Base-by-base conservation (phyloP, 2,113 vertebrate genomes). In the Salvelinus sp. region DNA sequence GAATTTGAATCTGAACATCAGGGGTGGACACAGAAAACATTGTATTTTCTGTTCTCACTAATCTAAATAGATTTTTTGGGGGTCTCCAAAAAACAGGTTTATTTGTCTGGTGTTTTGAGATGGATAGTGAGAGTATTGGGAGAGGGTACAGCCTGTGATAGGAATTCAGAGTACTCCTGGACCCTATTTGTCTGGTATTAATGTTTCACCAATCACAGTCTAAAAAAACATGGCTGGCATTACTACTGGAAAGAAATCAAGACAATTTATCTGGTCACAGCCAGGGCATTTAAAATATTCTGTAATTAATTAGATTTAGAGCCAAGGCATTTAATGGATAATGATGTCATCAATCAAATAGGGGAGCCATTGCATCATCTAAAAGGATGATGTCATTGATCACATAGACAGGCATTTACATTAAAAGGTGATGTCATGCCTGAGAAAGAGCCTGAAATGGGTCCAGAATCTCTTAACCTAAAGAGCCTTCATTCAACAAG, bases 391-490 rank as follows among this genome's bases (percentile, higher is more conserved):
- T 57, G 69, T 84, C 76, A 84, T 58, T 6, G 25, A 22, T 47
- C n/a, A 27, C 65, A 79, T 85, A 77, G 20, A 63, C 67, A 82
- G 0, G 83, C 76, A 65, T 78, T 86, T 78, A 67, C 33, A 48
- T 68, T 38, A 81, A 75, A 88, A 18, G 54, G 85, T 88, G 82
- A 73, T 30, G 20, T 72, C 28, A 6, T 16, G 0, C 3, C 9
- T 77, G 60, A 86, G 38, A 78, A 83, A 54, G 50, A 16, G 77
- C 74, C 79, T 1, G 1, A 78, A 54, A 66, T 74, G 77, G 71
- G 78, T 54, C 50, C 50, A 54, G 14, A 44, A 44, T 44, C 38
- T 54, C 50, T 54, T 18, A 14, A 54, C 50, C 50, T 54, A 54
- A 14, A 4, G 48, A 12, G 12, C 48, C 65, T 74, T 67, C 4